phyloP scores from a whole-genome alignment of 2,797 vertebrate genomes.

The Bucorvus abyssinicus region DNA sequence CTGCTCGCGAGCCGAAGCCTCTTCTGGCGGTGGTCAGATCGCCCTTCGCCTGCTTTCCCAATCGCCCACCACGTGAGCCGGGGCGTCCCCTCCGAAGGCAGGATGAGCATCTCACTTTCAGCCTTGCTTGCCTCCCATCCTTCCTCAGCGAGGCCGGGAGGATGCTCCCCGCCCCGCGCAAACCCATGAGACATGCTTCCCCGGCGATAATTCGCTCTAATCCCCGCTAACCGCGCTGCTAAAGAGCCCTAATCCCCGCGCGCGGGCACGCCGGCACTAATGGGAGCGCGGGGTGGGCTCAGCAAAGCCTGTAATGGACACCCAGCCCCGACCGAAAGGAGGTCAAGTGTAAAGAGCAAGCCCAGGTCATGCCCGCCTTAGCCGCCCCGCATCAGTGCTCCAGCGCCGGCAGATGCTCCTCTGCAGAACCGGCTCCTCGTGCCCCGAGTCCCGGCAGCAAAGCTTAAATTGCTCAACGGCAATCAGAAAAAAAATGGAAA shows the following conservation, averaged over 20 bases:
- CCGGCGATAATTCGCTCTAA: constrained; percentile 40
- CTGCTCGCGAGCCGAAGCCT: not conserved
- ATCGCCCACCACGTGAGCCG: accelerated
- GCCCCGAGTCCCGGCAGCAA: not conserved
- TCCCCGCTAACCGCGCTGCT: constrained; percentile 4
- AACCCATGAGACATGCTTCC: not conserved
- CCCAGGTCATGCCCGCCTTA: not conserved
- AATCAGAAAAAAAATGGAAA: not conserved
- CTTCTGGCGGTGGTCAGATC: accelerated
- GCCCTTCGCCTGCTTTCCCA: not conserved
- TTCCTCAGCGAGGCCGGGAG: not conserved
- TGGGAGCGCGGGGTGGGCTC: not conserved
- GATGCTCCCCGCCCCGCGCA: not conserved
- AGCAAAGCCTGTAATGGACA: constrained; percentile 6
- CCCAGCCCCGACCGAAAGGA: not conserved
- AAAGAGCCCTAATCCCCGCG: constrained; percentile 39
- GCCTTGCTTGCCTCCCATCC: not conserved
- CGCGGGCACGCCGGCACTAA: not conserved
- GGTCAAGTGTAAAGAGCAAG: not conserved
- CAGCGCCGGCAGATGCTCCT: not conserved
- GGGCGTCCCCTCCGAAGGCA: not conserved
- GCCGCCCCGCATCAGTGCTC: not conserved
- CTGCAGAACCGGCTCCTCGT: not conserved
- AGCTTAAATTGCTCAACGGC: not conserved
- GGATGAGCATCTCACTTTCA: not conserved